Evolutionary conservation across 2,113 vertebrate species (phyloP).

Genomic region (Mohoua ochrocephala): DNA sequence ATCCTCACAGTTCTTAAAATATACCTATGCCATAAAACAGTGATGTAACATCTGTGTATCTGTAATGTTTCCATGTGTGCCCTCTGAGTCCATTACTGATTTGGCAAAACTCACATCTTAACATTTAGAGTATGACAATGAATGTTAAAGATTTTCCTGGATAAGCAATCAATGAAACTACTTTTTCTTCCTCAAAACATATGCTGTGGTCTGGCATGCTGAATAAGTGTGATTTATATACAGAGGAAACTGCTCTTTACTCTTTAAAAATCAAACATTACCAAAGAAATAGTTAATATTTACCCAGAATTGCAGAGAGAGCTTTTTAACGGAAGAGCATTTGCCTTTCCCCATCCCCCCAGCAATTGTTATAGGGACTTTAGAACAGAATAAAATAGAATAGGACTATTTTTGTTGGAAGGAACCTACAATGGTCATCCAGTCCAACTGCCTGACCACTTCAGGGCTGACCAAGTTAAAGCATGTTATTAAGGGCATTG

Average conservation of each 20-base stretch:
- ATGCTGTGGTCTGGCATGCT: background rate
- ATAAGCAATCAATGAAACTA: background rate
- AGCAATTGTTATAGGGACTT: background rate
- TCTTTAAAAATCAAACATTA: background rate
- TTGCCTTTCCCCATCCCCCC: background rate
- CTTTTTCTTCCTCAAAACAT: background rate
- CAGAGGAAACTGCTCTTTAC: background rate
- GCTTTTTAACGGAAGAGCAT: background rate
- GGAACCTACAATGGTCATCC: background rate
- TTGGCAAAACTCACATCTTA: background rate
- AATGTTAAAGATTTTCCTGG: background rate
- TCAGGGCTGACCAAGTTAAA: background rate
- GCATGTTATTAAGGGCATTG: background rate
- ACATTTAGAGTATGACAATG: background rate
- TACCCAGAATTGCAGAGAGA: background rate
- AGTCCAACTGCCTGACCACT: background rate
- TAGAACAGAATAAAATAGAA: background rate
- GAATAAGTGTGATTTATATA: background rate
- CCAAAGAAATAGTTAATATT: background rate
- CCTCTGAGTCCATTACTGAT: background rate
- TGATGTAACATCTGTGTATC: background rate
- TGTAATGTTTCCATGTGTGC: background rate
- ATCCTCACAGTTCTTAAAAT: background rate
- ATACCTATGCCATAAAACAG: background rate
- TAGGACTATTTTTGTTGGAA: background rate